Conservation (phyloP, 2,888 invertebrate genomes). For the Nomada flava region DNA sequence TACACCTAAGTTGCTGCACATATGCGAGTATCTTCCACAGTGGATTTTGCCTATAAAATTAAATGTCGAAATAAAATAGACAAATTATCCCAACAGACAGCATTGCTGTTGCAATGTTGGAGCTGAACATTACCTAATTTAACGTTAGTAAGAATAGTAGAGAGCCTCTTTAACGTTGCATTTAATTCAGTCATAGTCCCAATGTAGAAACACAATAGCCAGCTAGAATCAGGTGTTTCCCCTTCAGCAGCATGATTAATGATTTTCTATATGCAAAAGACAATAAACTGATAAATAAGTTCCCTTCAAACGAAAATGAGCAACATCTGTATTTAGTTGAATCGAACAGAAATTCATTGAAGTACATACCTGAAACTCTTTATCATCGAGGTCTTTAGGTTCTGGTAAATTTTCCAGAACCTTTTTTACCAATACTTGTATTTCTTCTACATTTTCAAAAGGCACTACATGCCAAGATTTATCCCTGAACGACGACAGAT, state of each 20-base stretch:
- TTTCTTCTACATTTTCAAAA: constrained; percentile 78
- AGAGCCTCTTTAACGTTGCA: constrained; percentile 87
- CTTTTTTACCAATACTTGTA: constrained; percentile 86
- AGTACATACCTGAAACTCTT: constrained; percentile 87
- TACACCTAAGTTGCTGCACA: constrained; percentile 87
- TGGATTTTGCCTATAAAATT: constrained; percentile 86
- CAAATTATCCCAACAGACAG: not conserved
- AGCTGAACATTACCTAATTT: constrained; percentile 83
- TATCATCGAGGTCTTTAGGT: constrained; percentile 86
- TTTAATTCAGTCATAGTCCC: constrained; percentile 85
- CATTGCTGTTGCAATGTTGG: not conserved
- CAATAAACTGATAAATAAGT: not conserved
- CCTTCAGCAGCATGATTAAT: constrained; percentile 9
- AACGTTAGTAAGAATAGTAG: constrained; percentile 86
- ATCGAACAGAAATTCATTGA: not conserved
- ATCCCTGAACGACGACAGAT: constrained; percentile 70
- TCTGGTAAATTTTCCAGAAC: constrained; percentile 87
- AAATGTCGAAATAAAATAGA: not conserved
- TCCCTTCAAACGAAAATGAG: not conserved
- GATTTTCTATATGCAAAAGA: constrained; percentile 51
- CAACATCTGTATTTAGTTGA: too few species aligned
- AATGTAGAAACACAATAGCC: constrained; percentile 86
- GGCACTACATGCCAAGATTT: constrained; percentile 80
- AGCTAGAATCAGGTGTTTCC: constrained; percentile 80
- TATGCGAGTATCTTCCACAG: constrained; percentile 86